A percentile compares a stretch with the other conserved stretches of the same genome.
Conservation (phyloP, 2,113 vertebrate species). For the Dipodomys spectabilis region DNA sequence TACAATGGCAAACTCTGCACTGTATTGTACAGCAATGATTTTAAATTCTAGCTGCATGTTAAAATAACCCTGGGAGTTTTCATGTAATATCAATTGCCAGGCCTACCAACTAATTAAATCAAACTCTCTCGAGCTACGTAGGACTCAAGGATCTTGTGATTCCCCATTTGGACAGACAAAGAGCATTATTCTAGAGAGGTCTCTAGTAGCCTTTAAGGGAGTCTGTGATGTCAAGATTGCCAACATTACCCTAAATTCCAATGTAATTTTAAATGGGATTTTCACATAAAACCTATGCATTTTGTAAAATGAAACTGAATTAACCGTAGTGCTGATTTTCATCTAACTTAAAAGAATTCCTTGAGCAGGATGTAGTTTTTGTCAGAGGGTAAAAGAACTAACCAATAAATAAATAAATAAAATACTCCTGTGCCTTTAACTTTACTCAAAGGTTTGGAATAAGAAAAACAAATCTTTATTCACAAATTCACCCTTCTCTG, state of each 20-base stretch:
- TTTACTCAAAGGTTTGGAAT: constrained; percentile 46
- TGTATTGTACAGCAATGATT: not conserved
- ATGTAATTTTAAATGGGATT: not conserved
- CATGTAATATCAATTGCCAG: not conserved
- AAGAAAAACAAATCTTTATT: constrained; percentile 62
- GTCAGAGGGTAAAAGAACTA: constrained; percentile 7
- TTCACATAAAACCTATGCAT: not conserved
- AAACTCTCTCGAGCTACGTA: not conserved
- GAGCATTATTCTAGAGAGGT: not conserved
- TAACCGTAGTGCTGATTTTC: constrained; percentile 25
- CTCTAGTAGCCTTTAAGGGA: not conserved
- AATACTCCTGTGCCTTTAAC: constrained; percentile 10
- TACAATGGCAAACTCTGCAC: not conserved
- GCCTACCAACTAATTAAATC: not conserved
- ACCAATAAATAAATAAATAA: not conserved
- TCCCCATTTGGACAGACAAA: not conserved
- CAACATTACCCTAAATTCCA: not conserved
- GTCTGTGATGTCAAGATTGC: not conserved
- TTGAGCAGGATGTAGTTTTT: not conserved
- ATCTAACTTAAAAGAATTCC: not conserved
- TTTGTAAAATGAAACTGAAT: constrained; percentile 4
- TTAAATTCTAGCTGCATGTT: not conserved
- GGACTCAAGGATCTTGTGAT: not conserved
- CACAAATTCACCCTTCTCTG: constrained; percentile 46
- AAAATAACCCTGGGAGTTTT: not conserved